Percentiles rank a stretch among this genome's conserved stretches.
Conservation (phyloP, 2,113 vertebrate genomes). For the Myrmecobius fasciatus region DNA sequence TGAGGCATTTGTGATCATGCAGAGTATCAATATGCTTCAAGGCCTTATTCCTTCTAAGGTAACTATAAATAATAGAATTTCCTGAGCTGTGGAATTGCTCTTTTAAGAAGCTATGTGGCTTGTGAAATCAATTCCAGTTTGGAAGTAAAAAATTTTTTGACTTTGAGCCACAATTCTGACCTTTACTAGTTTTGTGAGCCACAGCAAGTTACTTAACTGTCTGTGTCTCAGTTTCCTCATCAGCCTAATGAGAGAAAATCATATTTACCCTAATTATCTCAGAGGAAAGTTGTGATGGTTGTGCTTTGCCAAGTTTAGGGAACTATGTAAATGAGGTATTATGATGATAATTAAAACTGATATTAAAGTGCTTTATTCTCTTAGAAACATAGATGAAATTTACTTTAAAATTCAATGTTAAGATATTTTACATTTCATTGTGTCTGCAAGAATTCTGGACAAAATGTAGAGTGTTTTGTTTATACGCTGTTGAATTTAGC, state of each 20-base stretch:
- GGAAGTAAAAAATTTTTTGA: not conserved
- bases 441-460: not conserved
- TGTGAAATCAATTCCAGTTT: not conserved
- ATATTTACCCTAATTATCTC: not conserved
- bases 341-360: not conserved
- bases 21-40: constrained; percentile 94
- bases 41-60: constrained; percentile 94
- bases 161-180: not conserved
- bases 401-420: not conserved
- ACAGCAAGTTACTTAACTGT: not conserved
- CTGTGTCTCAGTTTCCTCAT: not conserved
- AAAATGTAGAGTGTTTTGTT: not conserved
- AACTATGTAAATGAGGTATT: not conserved
- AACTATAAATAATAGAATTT: not conserved
- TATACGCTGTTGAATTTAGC: not conserved
- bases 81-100: not conserved
- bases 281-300: not conserved
- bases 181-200: not conserved
- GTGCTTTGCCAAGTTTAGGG: not conserved
- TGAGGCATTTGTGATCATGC: constrained; percentile 94
- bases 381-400: not conserved
- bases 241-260: not conserved
- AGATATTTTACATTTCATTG: not conserved
- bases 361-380: not conserved
- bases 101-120: not conserved